Evolutionary conservation across 92 coral and sea anemone genomes (phyloP).

Genomic region (Porites evermanni): DNA sequence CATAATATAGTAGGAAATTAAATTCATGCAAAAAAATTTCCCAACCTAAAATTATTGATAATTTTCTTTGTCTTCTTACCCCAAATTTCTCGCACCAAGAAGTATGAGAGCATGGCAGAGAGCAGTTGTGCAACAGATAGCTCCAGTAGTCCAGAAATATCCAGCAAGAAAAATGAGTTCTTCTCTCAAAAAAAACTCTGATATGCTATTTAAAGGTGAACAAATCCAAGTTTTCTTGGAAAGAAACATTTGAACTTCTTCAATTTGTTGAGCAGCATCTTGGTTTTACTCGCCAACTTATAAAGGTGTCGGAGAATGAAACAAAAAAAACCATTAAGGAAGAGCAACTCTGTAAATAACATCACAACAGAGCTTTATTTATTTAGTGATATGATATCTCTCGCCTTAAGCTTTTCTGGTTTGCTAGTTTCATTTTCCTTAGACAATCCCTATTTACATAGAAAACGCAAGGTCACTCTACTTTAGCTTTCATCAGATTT

Average conservation of each 20-base stretch:
- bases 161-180: neutral
- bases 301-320: constrained; percentile 29
- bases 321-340: constrained; percentile 20
- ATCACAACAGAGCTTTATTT: no score
- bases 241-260: constrained; percentile 17
- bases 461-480: no score
- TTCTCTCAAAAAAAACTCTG: neutral
- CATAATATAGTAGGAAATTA: no score
- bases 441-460: no score
- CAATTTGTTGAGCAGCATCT: constrained; percentile 16
- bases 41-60: no score
- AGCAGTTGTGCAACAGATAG: neutral
- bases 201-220: constrained; percentile 17
- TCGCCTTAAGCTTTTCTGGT: no score
- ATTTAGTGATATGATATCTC: no score
- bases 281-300: constrained; percentile 11
- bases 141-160: neutral
- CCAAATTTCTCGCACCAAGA: no score
- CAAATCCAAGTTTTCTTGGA: constrained; percentile 28
- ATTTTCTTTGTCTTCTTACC: no score
- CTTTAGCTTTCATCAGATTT: no score
- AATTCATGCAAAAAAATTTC: no score
- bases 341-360: neutral
- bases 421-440: no score
- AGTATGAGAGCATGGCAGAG: constrained; percentile 1